phyloP scores from a whole-genome alignment of 2,888 invertebrate species.

The Himalopsyche japonica region DNA sequence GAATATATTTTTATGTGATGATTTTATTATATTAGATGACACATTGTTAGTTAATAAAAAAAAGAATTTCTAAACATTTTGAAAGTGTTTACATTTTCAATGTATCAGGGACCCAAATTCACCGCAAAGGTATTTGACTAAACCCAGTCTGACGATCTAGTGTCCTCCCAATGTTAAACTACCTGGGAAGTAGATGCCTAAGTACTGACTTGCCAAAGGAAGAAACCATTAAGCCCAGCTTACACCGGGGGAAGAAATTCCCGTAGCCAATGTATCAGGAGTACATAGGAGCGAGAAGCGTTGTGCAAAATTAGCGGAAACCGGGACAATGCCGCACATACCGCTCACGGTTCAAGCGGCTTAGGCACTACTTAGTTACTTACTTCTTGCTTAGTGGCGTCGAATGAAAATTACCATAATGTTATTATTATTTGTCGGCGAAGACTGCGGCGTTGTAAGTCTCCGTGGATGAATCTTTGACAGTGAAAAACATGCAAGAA shows the following conservation, averaged over 20 bases:
- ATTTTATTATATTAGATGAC: no score
- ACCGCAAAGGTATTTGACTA: background rate
- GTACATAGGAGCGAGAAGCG: conserved; percentile 8
- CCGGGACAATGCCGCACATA: conserved; percentile 10
- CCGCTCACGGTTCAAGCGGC: background rate
- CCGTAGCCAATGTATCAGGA: background rate
- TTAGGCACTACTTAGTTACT: background rate
- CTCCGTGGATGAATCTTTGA: background rate
- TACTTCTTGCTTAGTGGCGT: background rate
- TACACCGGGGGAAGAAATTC: background rate
- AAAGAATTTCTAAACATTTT: no score
- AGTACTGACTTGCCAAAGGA: background rate
- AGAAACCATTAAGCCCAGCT: background rate
- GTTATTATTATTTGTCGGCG: background rate
- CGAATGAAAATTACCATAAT: background rate
- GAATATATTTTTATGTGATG: no score
- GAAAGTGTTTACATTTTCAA: background rate
- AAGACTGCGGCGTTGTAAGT: background rate
- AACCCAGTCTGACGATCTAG: background rate
- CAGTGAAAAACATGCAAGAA: no score
- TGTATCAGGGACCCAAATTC: background rate
- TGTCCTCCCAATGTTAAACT: background rate
- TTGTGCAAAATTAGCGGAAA: conserved; percentile 20
- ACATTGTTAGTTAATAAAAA: no score
- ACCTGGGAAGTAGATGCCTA: background rate